Percentiles rank a stretch among this genome's conserved stretches.
These are phyloP conservation scores for Erythrocebus patas DNA, from an alignment of 2,113 vertebrate genomes.

Conservation along the genomic window DNA sequence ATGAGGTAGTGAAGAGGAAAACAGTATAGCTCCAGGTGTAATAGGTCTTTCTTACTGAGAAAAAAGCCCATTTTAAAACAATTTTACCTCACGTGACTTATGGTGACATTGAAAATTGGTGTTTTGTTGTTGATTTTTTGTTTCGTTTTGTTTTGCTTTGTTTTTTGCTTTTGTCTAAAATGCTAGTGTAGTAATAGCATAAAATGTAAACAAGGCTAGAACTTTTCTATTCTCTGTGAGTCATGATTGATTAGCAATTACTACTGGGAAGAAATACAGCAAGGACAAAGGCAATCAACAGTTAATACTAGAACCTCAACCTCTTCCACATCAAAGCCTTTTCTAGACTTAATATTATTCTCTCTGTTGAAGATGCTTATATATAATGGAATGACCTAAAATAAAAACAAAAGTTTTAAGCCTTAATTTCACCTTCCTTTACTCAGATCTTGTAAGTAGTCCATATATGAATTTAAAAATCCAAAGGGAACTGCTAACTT, in stretches of 20 bases:
- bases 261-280: neutral
- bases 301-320: neutral
- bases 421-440: neutral
- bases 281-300: neutral
- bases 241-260: neutral
- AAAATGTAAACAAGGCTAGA: neutral
- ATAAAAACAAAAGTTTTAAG: neutral
- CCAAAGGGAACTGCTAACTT: neutral
- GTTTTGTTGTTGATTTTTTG: neutral
- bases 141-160: neutral
- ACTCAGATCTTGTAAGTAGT: neutral
- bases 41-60: neutral
- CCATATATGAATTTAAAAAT: neutral
- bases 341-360: neutral
- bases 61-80: neutral
- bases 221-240: neutral
- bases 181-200: neutral
- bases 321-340: neutral
- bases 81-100: neutral
- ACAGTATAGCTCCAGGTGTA: neutral
- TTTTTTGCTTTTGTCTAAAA: slow-evolving; percentile 9
- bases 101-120: neutral
- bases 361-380: neutral
- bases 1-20: neutral
- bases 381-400: neutral